phyloP scores from a whole-genome alignment of 30 jellyfish, hydroid and myxozoan genomes.

The Aurelia aurita complex sp. Pacific region DNA sequence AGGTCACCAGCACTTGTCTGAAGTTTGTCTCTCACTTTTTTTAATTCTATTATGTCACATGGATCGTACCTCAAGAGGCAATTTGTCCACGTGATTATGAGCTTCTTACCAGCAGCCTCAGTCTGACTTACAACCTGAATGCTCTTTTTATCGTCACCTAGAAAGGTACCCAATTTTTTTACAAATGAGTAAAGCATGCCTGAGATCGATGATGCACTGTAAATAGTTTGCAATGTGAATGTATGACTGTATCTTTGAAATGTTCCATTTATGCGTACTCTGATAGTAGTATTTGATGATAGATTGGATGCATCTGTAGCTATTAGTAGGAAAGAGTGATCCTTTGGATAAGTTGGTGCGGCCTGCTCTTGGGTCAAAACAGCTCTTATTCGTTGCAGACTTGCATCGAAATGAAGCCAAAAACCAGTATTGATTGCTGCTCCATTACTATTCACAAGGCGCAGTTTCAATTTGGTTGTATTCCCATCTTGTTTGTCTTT shows the following conservation, averaged over 20 bases:
- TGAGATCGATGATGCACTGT: slow-evolving; percentile 3
- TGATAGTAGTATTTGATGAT: slow-evolving; percentile 51
- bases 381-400: slow-evolving; percentile 64
- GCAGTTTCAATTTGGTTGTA: slow-evolving; percentile 57
- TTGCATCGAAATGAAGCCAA: slow-evolving; percentile 73
- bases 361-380: slow-evolving; percentile 28
- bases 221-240: slow-evolving; percentile 34
- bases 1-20: slow-evolving; percentile 17
- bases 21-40: slow-evolving; percentile 21
- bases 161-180: slow-evolving; percentile 30
- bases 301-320: slow-evolving; percentile 71
- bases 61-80: slow-evolving; percentile 76
- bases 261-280: slow-evolving; percentile 42
- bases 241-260: slow-evolving; percentile 47
- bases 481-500: slow-evolving; percentile 82
- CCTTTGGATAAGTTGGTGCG: slow-evolving; percentile 11
- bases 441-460: slow-evolving; percentile 23
- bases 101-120: slow-evolving; percentile 42
- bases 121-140: slow-evolving; percentile 48
- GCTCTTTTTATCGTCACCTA: slow-evolving; percentile 40
- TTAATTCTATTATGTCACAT: slow-evolving; percentile 59
- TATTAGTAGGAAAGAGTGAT: slow-evolving; percentile 42
- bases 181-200: slow-evolving; percentile 48
- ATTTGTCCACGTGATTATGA: slow-evolving; percentile 69
- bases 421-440: slow-evolving; percentile 1